Evolutionary conservation across 2,888 invertebrate species (phyloP), one percentile per base, ranked within the genome.

Genomic region (Synergus laeviventris): DNA sequence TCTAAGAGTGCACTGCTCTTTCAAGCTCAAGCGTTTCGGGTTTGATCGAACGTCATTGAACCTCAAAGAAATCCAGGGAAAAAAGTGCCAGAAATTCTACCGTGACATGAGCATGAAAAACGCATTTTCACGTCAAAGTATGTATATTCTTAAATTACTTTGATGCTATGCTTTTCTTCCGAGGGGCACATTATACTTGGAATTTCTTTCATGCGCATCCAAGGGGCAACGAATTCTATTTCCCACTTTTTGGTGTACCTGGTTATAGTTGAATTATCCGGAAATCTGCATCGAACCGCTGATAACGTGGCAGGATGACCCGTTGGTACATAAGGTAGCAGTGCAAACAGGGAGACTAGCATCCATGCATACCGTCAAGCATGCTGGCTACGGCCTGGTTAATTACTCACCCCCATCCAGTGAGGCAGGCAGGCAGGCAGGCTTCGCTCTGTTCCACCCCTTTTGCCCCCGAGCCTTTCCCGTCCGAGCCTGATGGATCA

Each of bases 341-440:
- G 85, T 85, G 86, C 86, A 87, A 88, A 87, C 86, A 87, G 87
- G 83, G 83, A 77, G 78, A 74, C 62, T 54, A 75, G 77, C 39
- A 74, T 74, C 81, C 82, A 79, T 79, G 81, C 81, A 81, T 83
- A 84, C 84, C 81, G 83, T 81, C 82, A 79, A 79, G 81, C 81
- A 82, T 83, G 84, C 84, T 81, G 83, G 82, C 81, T 84, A 84
- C 78, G 87, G 88, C 87, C 87, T 87, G 88, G 89, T 89, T 89
- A 89, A 89, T 89, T 89, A 89, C 89, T 89, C 89, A 89, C 88
- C 87, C 88, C 88, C 86, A 84, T 85, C 88, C 87, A 88, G 86
- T 76, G 79, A 81, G 88, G 83, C 86, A 84, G 86, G 84, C 87
- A 84, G 86, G 84, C 87, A 87, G 81, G 83, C 83, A 79, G 84